These are phyloP conservation scores for Nemotelus pantherinus DNA, from an alignment of 2,888 invertebrate species.

Conservation along the genomic window DNA sequence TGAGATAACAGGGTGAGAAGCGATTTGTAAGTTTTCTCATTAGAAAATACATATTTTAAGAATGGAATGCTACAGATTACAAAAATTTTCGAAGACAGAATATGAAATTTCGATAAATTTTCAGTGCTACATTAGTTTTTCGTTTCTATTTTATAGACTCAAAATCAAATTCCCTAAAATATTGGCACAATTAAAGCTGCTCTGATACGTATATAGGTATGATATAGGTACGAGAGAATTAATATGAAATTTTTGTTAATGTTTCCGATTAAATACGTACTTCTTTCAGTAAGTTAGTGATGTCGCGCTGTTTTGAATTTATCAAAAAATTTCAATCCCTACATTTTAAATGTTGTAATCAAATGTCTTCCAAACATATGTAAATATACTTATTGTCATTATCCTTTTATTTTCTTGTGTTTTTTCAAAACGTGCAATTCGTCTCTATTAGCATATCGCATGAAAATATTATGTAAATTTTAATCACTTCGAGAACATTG, in stretches of 20 bases:
- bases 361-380: slow-evolving; percentile 40
- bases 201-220: too few species aligned
- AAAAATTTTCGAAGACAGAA: not conserved
- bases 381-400: not conserved
- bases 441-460: not conserved
- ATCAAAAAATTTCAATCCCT: not conserved
- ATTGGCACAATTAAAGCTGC: not conserved
- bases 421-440: not conserved
- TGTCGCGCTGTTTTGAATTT: slow-evolving; percentile 33
- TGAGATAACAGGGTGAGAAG: slow-evolving; percentile 27
- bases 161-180: not conserved
- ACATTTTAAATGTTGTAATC: slow-evolving; percentile 31
- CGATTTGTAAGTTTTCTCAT: not conserved
- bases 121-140: not conserved
- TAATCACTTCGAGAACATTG: too few species aligned
- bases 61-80: not conserved
- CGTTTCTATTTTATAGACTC: not conserved
- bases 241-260: too few species aligned
- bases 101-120: not conserved
- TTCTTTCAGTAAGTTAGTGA: slow-evolving; percentile 33
- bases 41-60: not conserved
- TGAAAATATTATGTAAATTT: too few species aligned
- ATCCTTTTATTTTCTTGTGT: not conserved
- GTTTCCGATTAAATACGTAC: not conserved
- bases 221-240: too few species aligned